A percentile compares a stretch with the other conserved stretches of the same genome.
These are phyloP conservation scores for Neodontobutis hainanensis DNA, from an alignment of 2,113 vertebrate genomes.

Conservation along the genomic window DNA sequence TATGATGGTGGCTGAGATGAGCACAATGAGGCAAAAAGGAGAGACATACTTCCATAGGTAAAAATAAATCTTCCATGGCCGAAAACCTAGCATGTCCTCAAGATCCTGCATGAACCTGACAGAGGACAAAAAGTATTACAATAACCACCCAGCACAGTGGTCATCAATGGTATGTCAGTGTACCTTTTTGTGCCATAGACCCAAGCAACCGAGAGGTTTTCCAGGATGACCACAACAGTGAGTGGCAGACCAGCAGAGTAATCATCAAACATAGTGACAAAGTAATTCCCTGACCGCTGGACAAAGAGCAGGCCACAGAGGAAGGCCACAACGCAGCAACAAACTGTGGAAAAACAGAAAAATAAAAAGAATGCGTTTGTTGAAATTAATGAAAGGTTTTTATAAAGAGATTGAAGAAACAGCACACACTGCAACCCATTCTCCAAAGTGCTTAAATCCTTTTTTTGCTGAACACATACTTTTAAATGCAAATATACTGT, in stretches of 20 bases:
- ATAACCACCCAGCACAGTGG: not conserved
- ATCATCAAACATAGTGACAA: slow-evolving; percentile 98
- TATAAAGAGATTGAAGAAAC: not conserved
- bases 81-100: slow-evolving; percentile 97
- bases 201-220: slow-evolving; percentile 97
- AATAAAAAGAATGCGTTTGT: not conserved
- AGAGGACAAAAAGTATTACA: not conserved
- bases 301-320: slow-evolving; percentile 94
- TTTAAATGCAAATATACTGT: slow-evolving; percentile 6
- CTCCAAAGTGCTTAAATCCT: slow-evolving; percentile 21
- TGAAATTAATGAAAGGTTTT: not conserved
- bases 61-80: slow-evolving; percentile 88
- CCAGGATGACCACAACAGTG: slow-evolving; percentile 94
- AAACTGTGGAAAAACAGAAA: slow-evolving; percentile 74
- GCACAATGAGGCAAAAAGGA: slow-evolving; percentile 90
- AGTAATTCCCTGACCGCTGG: slow-evolving; percentile 98
- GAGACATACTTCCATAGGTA: slow-evolving; percentile 99
- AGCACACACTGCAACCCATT: slow-evolving; percentile 15
- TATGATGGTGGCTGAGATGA: slow-evolving; percentile 89
- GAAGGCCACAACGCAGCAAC: slow-evolving; percentile 93
- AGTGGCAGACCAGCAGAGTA: slow-evolving; percentile 96
- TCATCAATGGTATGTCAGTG: slow-evolving; percentile 9
- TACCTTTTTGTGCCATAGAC: slow-evolving; percentile 98
- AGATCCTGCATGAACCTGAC: slow-evolving; percentile 97
- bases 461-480: slow-evolving; percentile 17